Conservation (phyloP, 2,113 vertebrate species). For the Mustelus asterias region DNA sequence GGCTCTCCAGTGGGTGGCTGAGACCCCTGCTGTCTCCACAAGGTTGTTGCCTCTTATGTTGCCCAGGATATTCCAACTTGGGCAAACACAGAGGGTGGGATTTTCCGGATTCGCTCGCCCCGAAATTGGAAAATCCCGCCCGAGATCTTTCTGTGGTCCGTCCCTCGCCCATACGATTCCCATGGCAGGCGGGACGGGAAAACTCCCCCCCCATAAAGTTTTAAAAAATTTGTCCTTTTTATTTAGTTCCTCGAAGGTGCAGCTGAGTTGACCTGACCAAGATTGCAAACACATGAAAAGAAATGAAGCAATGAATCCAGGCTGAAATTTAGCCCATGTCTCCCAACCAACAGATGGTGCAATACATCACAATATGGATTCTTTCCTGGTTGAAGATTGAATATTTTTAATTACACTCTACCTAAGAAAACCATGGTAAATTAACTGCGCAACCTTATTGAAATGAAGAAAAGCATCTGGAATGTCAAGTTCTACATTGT, state of each 20-base stretch:
- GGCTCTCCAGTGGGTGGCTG: background rate
- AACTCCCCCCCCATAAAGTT: no score
- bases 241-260: background rate
- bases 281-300: background rate
- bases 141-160: no score
- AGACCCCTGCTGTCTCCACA: background rate
- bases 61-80: background rate
- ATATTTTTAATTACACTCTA: background rate
- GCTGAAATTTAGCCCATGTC: background rate
- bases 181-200: no score
- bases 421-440: background rate
- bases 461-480: background rate
- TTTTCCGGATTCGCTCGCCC: no score
- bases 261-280: background rate
- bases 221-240: background rate
- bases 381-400: background rate
- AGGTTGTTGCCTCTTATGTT: background rate
- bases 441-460: background rate
- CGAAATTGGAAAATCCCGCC: no score
- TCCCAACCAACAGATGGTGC: background rate
- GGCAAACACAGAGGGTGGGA: background rate
- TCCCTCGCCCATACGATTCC: no score
- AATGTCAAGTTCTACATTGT: conserved; percentile 21
- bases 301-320: background rate
- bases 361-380: background rate